A percentile compares a stretch with the other conserved stretches of the same genome.
These are phyloP conservation scores for Alfaro cultratus DNA, from an alignment of 2,797 vertebrate species.

Conservation along the genomic window DNA sequence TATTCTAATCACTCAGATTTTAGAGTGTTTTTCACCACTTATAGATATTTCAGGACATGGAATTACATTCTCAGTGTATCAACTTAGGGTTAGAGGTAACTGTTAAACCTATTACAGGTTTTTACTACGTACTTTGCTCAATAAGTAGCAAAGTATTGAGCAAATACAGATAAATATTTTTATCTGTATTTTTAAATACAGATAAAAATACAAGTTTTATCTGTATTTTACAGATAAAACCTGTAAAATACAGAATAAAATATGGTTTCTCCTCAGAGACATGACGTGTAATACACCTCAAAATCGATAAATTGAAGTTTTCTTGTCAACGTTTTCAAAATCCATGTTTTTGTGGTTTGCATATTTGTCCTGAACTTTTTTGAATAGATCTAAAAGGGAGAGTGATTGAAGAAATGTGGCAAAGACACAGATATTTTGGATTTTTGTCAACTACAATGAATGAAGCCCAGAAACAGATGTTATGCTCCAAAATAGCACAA, in stretches of 20 bases:
- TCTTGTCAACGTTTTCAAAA: neutral
- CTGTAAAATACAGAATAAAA: too few relatives aligned
- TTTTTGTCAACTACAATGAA: neutral
- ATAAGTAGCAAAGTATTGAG: too few relatives aligned
- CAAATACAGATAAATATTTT: too few relatives aligned
- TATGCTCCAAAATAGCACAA: neutral
- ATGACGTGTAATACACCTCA: too few relatives aligned
- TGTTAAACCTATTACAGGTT: neutral
- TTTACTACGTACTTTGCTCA: neutral
- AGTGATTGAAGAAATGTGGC: neutral
- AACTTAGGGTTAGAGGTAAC: neutral
- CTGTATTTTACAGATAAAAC: too few relatives aligned
- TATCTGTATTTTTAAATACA: too few relatives aligned
- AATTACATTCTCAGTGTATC: neutral
- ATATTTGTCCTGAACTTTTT: neutral
- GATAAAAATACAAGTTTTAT: too few relatives aligned
- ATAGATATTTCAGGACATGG: neutral
- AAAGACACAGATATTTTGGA: neutral
- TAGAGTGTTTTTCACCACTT: slow-evolving; percentile 38
- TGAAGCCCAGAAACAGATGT: neutral
- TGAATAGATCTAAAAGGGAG: neutral
- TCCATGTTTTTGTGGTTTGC: neutral
- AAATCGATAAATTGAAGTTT: too few relatives aligned
- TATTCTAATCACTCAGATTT: slow-evolving; percentile 40
- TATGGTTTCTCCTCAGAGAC: too few relatives aligned